Base-by-base conservation (phyloP, 2,797 vertebrate genomes). In the Salmo trutta region DNA sequence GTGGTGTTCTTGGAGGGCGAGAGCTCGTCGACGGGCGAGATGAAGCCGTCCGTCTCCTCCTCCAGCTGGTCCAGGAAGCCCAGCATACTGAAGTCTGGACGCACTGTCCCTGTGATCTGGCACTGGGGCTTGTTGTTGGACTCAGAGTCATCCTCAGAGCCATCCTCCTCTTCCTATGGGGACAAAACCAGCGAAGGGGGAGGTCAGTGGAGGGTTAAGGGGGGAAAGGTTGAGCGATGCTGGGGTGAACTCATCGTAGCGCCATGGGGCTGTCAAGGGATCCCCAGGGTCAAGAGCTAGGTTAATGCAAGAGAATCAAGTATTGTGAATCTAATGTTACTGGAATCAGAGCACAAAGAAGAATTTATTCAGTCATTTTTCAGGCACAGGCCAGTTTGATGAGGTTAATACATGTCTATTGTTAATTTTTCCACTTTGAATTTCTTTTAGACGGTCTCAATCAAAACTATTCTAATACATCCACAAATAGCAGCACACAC, bases 21-120 rank as follows among this genome's bases (percentile, higher is more conserved):
- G 19, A 96, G 95, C 1, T 99, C 98, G 8, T 99, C 98, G 86
- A 98, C 94, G 0, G 98, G 98, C 0, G 98, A 98, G 82, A 98
- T 95, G 87, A 99, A 99, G 4, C 96, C 96, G 0, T 98, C 97
- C 3, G 89, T 85, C 5, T 97, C 97, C 66, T 98, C 97, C n/a
- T 99, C 97, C 29, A 96, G 87, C 68, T 96, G 96, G 81, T 98
- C 96, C 87, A 97, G 93, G 86, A 98, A 96, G 84, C 95, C 93
- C 41, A 94, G 90, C 83, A 96, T 87, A 4, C 87, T 95, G 84
- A 97, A 88, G 73, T 97, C 97, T 0, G 95, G 92, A 77, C 93
- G 95, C 72, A 94, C 88, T 0, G 94, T 95, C 82, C 96, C 91
- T 0, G 87, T 90, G 82, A 97, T 90, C 89, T 95, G 95, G 0